Evolutionary conservation across 92 coral and sea anemone species (phyloP), one percentile per base, ranked within the genome.

Genomic region (Palythoa grandis): DNA sequence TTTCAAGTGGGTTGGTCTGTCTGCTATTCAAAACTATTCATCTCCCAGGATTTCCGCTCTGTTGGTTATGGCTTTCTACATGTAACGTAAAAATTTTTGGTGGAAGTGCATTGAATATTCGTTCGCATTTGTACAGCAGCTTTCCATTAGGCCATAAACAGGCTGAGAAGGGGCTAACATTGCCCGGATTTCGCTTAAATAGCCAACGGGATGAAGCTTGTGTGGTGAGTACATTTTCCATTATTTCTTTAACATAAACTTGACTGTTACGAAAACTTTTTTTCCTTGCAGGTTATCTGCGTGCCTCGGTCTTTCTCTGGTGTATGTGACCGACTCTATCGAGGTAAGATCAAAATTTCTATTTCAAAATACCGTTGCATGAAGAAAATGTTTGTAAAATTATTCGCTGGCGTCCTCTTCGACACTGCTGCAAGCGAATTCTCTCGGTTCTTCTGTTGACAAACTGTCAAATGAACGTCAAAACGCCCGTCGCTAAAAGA

Each of bases 11-110:
- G 85, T 23, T 66, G 56, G 85, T 10, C 74, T 10, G 61, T 38
- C 74, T 80, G 85, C 23, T 80, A 80, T 66, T 80, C 85, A 80
- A 80, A 80, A 67, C 74, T 52, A 66, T 80, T 80, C 85, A 80
- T 65, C 13, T 37, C 25, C 24, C 74, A 80, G 85, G 85, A 80
- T 80, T 80, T 80, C 85, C 85, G 85, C 85, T 80, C 85, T 53
- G 24, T 25, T 80, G 85, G 74, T 24, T 25, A 37, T n/a, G 11
- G 19, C 74, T 43, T 80, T 52, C 85, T 22, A 22, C 40, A 43
- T 47, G 48, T 20, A 56, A 17, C 19, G 23, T 20, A 76, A 24
- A 76, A 76, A 15, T 76, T 76, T 35, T 67, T 15, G 23, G 9
- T 25, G 20, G 35, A 4, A 52, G 38, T n/a, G 1, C 60, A 48